Percentiles rank a stretch among this genome's conserved stretches.
These are phyloP conservation scores for Ailurus styani DNA, from an alignment of 2,113 vertebrate species.

Conservation along the genomic window DNA sequence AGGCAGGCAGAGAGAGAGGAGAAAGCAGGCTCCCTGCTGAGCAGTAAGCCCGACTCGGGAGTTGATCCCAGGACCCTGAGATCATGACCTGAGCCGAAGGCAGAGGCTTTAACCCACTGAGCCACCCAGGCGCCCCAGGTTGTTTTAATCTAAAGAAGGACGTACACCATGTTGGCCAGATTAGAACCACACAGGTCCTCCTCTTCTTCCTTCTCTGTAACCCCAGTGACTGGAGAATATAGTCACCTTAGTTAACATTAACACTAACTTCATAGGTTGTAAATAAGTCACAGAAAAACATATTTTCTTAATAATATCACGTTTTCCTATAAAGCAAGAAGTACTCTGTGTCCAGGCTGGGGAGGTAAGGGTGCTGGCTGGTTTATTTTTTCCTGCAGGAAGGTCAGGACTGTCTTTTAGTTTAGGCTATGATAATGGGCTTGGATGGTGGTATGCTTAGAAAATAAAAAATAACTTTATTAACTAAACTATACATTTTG, in stretches of 20 bases:
- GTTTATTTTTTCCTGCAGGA: neutral
- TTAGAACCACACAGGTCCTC: neutral
- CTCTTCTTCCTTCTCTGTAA: neutral
- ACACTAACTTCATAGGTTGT: neutral
- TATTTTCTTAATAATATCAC: neutral
- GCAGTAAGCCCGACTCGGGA: too few species aligned
- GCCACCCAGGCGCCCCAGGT: too few species aligned
- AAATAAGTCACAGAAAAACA: neutral
- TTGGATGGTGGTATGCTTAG: neutral
- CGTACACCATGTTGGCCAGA: neutral
- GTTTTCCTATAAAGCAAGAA: neutral
- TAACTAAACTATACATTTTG: neutral
- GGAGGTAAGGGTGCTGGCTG: neutral
- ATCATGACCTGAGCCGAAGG: too few species aligned
- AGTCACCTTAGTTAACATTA: neutral
- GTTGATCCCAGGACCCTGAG: too few species aligned
- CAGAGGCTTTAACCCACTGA: too few species aligned
- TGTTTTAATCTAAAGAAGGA: neutral
- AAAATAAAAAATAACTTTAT: neutral
- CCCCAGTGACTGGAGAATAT: neutral
- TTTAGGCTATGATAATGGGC: neutral
- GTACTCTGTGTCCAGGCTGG: neutral
- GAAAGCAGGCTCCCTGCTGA: too few species aligned
- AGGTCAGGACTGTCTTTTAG: neutral
- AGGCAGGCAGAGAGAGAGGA: too few species aligned